Conservation (phyloP, 1,140 invertebrate genomes). For the Trissolcus basalis region DNA sequence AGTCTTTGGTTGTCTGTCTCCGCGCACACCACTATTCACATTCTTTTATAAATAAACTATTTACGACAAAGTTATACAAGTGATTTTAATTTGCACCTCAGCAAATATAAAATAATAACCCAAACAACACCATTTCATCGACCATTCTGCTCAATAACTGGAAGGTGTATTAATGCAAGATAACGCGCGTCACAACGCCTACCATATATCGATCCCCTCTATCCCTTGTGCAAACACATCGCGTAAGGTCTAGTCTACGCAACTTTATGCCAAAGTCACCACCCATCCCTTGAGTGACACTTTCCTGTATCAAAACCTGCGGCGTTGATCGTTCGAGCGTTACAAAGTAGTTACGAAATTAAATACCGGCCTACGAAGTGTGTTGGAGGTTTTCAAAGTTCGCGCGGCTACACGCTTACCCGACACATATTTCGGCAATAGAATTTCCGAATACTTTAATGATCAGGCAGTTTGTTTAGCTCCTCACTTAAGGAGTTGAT, state of each 20-base stretch:
- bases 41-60: too few relatives aligned
- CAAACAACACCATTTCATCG: too few relatives aligned
- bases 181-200: slow-evolving; percentile 59
- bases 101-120: too few relatives aligned
- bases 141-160: slow-evolving; percentile 71
- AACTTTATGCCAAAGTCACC: slow-evolving; percentile 19
- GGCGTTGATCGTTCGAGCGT: slow-evolving; percentile 44
- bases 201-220: slow-evolving; percentile 42
- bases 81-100: too few relatives aligned
- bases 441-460: slow-evolving; percentile 17
- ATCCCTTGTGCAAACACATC: slow-evolving; percentile 30
- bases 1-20: slow-evolving; percentile 57
- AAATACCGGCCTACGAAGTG: slow-evolving; percentile 35
- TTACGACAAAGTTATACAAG: too few relatives aligned
- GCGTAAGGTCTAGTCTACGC: slow-evolving; percentile 9
- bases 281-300: slow-evolving; percentile 7
- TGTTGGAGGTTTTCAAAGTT: slow-evolving; percentile 35
- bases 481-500: too few relatives aligned
- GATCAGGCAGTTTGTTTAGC: background rate
- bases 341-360: slow-evolving; percentile 48
- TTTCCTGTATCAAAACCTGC: slow-evolving; percentile 27
- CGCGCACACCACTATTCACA: too few relatives aligned
- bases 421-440: slow-evolving; percentile 16
- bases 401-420: slow-evolving; percentile 16
- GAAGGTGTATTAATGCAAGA: slow-evolving; percentile 72